phyloP scores from a whole-genome alignment of 2,113 vertebrate genomes.

The Cryptomyrus ogoouensis region DNA sequence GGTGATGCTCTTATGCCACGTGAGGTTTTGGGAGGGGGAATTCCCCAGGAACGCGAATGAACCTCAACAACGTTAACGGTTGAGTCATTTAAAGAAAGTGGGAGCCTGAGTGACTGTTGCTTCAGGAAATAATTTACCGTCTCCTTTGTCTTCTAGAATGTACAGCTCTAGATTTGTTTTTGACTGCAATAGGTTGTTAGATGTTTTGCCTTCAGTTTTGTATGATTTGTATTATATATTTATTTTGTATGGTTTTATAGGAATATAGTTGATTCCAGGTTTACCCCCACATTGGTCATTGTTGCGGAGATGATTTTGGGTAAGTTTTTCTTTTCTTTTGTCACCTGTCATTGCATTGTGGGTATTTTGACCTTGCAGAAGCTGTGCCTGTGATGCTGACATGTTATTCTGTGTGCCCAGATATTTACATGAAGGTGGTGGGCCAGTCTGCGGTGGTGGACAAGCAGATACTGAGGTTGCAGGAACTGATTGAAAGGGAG shows the following conservation, averaged over 20 bases:
- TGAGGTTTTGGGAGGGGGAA: background rate
- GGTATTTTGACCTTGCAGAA: background rate
- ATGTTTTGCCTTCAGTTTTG: background rate
- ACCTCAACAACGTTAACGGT: too few relatives aligned
- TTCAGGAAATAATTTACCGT: background rate
- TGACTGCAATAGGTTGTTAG: background rate
- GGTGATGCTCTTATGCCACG: background rate
- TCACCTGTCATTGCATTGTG: background rate
- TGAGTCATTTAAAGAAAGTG: background rate
- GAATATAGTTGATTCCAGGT: constrained; percentile 77
- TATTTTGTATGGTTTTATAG: constrained; percentile 56
- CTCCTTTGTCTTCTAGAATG: background rate
- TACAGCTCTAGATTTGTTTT: background rate
- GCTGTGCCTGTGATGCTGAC: background rate
- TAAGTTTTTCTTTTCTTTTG: constrained; percentile 45
- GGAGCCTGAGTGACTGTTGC: background rate
- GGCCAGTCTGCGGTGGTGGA: constrained; percentile 81
- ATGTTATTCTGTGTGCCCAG: constrained; percentile 44
- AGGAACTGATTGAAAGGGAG: constrained; percentile 78
- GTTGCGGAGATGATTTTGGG: constrained; percentile 81
- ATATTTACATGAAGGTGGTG: constrained; percentile 76
- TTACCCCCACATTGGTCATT: constrained; percentile 70
- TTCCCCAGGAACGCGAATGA: too few relatives aligned
- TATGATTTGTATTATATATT: background rate
- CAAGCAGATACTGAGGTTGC: constrained; percentile 76